These are phyloP conservation scores for Molossus molossus DNA, from an alignment of 2,797 vertebrate species.

Conservation along the genomic window DNA sequence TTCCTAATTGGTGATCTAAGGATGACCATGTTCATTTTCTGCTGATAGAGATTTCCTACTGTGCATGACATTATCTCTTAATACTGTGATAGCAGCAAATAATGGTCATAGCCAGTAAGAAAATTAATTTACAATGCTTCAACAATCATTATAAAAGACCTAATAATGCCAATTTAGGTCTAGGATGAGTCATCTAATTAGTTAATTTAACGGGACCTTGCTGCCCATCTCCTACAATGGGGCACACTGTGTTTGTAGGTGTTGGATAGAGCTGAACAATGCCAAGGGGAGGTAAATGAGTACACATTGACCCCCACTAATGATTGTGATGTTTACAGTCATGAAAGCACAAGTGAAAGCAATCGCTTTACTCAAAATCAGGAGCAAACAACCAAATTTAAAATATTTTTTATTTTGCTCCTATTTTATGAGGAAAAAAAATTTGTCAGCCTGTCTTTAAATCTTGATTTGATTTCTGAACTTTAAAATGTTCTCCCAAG, in stretches of 20 bases:
- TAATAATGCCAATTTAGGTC: constrained; percentile 88
- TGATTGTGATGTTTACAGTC: not conserved
- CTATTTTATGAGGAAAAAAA: constrained; percentile 35
- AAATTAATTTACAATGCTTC: constrained; percentile 89
- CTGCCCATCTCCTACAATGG: constrained; percentile 79
- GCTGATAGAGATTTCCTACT: constrained; percentile 87
- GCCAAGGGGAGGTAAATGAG: constrained; percentile 79
- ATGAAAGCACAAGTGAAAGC: constrained; percentile 36
- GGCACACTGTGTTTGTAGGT: constrained; percentile 77
- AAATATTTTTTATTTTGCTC: constrained; percentile 36
- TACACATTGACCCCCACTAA: constrained; percentile 68
- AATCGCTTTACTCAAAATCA: constrained; percentile 23
- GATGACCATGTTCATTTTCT: constrained; percentile 88
- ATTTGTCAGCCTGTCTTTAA: not conserved
- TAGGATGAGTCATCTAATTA: constrained; percentile 88
- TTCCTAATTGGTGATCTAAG: constrained; percentile 87
- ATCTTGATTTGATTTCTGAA: constrained; percentile 70
- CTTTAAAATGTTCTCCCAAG: constrained; percentile 48
- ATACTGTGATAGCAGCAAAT: constrained; percentile 86
- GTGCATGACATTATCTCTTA: constrained; percentile 86
- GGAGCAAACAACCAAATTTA: constrained; percentile 18
- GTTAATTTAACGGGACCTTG: constrained; percentile 85
- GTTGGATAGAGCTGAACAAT: constrained; percentile 77
- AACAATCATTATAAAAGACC: constrained; percentile 88
- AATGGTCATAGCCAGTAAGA: constrained; percentile 87